These are phyloP conservation scores for Nibea coibor DNA, from an alignment of 2,113 vertebrate genomes.

Conservation along the genomic window DNA sequence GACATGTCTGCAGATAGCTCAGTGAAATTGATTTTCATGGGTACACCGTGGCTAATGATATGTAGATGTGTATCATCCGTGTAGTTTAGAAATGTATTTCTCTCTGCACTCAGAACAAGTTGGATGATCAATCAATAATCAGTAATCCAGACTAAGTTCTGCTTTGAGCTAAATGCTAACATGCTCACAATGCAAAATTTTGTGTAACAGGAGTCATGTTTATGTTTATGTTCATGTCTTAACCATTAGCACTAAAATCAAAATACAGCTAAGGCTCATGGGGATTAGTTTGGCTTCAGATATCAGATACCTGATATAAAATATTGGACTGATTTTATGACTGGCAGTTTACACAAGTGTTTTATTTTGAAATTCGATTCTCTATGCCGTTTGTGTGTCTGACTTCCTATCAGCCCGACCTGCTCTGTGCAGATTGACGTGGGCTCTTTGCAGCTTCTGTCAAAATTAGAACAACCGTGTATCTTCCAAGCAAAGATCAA, in stretches of 20 bases:
- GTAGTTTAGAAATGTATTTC: not conserved
- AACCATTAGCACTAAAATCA: not conserved
- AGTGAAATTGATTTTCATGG: slow-evolving; percentile 26
- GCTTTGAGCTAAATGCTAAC: not conserved
- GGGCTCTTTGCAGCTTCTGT: no score
- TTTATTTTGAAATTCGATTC: no score
- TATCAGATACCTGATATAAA: no score
- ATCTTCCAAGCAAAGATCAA: no score
- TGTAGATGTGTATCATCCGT: slow-evolving; percentile 7
- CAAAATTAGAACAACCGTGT: no score
- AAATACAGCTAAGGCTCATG: not conserved
- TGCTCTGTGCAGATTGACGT: no score
- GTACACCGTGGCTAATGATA: slow-evolving; percentile 10
- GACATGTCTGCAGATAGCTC: slow-evolving; percentile 42
- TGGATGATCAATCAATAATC: not conserved
- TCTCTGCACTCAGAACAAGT: not conserved
- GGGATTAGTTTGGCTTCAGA: no score
- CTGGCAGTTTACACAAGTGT: no score
- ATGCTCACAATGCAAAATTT: no score
- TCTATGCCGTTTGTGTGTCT: no score
- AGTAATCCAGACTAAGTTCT: not conserved
- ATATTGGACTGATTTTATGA: not conserved
- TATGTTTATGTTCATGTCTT: no score
- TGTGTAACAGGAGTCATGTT: not conserved
- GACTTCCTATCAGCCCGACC: no score